Base-by-base conservation (phyloP, 2,888 invertebrate species). In the Ctenicera cuprea region DNA sequence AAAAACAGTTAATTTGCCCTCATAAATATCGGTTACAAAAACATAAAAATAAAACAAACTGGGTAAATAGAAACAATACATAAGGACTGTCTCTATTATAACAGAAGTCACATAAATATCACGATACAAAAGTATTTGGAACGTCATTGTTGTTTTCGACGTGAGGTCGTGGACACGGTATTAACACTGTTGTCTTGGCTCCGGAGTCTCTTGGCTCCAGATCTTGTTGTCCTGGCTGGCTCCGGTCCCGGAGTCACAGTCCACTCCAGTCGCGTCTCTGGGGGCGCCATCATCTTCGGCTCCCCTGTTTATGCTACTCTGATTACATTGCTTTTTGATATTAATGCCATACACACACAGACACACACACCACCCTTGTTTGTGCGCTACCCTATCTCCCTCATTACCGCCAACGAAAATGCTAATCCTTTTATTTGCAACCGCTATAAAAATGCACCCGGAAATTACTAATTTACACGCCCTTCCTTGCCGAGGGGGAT, bases 271-370 rank as follows among this genome's bases (percentile, higher is more conserved):
- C 83, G 82, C 83, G 83, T 76, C 84, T 78, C 77, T 73, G 77
- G 73, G 82, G 82, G 81, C 83, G 83, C 82, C 83, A 74, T 80
- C 79, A 78, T 76, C 74, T 76, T 76, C 77, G 77, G 80, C 81
- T 80, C 83, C 81, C 82, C 82, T 84, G 83, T 83, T 84, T 83
- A 82, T 82, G 81, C 82, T 81, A 79, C 81, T 79, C 77, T 76
- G 76, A 76, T 75, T 73, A 67, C 69, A 73, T 77, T 73, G 74
- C 79, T 80, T 80, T n/a, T 80, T 82, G 83, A 82, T 83, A 84
- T 84, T 84, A 84, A 84, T 84, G 82, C 79, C 80, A 80, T 78
- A 81, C 78, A 80, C 77, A 77, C 76, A 77, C 75, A 81, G 78
- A 80, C 77, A 77, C 76, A 77, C 75, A 74, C 26, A 11, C 2